Percentiles rank a stretch among this genome's conserved stretches.
Evolutionary conservation across 2,888 invertebrate species (phyloP).

Genomic region (Oscheius sp.): DNA sequence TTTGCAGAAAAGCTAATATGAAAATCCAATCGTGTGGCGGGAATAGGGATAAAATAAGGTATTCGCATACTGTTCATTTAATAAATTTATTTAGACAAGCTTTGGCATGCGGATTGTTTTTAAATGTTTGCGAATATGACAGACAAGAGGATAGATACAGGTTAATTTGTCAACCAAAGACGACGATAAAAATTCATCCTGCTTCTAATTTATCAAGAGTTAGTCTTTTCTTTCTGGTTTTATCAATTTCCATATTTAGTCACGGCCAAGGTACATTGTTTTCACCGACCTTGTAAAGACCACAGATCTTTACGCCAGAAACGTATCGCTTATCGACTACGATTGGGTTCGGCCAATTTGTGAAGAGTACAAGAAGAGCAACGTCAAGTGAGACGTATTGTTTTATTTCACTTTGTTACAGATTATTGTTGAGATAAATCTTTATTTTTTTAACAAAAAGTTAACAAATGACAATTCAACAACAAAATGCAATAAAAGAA

Average conservation of each 20-base stretch:
- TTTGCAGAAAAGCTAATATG: slow-evolving; percentile 40
- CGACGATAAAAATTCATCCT: slow-evolving; percentile 66
- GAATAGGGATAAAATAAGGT: slow-evolving; percentile 49
- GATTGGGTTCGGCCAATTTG: slow-evolving; percentile 55
- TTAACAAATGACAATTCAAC: background rate
- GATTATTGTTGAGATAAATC: background rate
- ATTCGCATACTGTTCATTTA: background rate
- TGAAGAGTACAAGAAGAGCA: slow-evolving; percentile 42
- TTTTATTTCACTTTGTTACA: slow-evolving; percentile 11
- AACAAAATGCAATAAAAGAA: no score
- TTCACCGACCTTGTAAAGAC: slow-evolving; percentile 68
- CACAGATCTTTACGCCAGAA: slow-evolving; percentile 64
- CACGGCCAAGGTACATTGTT: slow-evolving; percentile 58
- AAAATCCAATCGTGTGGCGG: slow-evolving; percentile 49
- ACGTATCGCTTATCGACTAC: slow-evolving; percentile 59
- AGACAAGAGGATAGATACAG: slow-evolving; percentile 60
- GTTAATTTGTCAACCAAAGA: slow-evolving; percentile 55
- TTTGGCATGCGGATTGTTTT: slow-evolving; percentile 61
- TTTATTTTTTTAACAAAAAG: no score
- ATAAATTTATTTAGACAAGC: slow-evolving; percentile 51
- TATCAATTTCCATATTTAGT: slow-evolving; percentile 38
- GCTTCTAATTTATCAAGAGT: slow-evolving; percentile 56
- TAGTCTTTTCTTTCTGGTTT: background rate
- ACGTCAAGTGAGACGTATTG: slow-evolving; percentile 2
- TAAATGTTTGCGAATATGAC: slow-evolving; percentile 67